Evolutionary conservation across 2,113 vertebrate genomes (phyloP).

Genomic region (Myiozetetes cayanensis): DNA sequence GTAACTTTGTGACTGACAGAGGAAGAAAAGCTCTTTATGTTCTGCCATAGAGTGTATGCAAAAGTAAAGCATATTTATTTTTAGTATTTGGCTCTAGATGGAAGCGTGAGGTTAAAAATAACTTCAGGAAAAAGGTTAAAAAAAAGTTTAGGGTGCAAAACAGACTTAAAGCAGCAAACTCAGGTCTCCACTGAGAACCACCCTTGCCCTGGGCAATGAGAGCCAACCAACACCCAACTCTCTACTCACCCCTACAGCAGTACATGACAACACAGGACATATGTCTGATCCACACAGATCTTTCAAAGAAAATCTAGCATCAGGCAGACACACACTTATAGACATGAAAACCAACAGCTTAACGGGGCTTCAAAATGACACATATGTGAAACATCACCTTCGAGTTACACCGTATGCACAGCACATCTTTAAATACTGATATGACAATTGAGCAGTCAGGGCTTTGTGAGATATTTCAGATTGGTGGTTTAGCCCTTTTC

Average conservation of each 20-base stretch:
- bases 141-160: neutral
- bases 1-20: neutral
- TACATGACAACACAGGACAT: neutral
- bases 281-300: neutral
- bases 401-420: neutral
- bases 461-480: neutral
- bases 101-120: constrained; percentile 43
- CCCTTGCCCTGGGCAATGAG: neutral
- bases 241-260: neutral
- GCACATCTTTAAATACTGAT: neutral
- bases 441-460: neutral
- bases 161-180: neutral
- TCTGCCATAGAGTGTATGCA: neutral
- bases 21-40: neutral
- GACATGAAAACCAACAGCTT: constrained; percentile 35
- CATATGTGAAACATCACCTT: constrained; percentile 40
- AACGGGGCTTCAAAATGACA: neutral
- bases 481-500: neutral
- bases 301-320: constrained; percentile 11
- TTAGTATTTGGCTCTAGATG: constrained; percentile 29
- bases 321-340: neutral
- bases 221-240: neutral
- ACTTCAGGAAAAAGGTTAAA: neutral
- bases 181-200: neutral
- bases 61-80: constrained; percentile 32